These are phyloP conservation scores for Ichneumon xanthorius DNA, from an alignment of 2,888 invertebrate species.

Conservation along the genomic window DNA sequence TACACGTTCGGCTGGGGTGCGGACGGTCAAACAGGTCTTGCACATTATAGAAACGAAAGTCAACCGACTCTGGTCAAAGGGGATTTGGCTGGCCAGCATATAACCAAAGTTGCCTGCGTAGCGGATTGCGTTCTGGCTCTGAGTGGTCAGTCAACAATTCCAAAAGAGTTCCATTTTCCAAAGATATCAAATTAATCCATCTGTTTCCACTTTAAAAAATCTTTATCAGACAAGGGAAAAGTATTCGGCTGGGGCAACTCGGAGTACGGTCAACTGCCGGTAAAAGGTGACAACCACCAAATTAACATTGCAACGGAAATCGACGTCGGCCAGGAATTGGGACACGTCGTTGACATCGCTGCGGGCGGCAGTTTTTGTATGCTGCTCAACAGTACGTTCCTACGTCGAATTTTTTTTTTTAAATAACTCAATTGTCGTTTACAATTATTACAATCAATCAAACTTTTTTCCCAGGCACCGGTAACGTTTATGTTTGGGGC, in stretches of 20 bases:
- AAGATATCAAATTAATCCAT: background rate
- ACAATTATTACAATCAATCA: background rate
- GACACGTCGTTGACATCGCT: conserved; percentile 92
- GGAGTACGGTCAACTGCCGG: conserved; percentile 94
- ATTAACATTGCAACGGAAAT: conserved; percentile 90
- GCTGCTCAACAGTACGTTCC: conserved; percentile 90
- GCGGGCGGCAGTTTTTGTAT: conserved; percentile 95
- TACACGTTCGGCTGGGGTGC: conserved; percentile 97
- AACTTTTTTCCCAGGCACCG: conserved; percentile 87
- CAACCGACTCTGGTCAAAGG: conserved; percentile 89
- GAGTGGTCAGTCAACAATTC: conserved; percentile 87
- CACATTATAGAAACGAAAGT: conserved; percentile 88
- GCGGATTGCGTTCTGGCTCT: conserved; percentile 96
- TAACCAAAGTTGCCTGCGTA: conserved; percentile 92
- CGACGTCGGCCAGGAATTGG: conserved; percentile 88
- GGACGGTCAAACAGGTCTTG: conserved; percentile 97
- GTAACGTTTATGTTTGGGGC: conserved; percentile 97
- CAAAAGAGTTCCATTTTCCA: background rate
- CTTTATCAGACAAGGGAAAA: conserved; percentile 91
- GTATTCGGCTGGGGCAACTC: conserved; percentile 99
- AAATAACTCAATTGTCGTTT: background rate
- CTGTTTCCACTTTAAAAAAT: conserved; percentile 46
- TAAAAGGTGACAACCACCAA: conserved; percentile 88
- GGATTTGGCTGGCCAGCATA: conserved; percentile 93
- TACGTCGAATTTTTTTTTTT: background rate